These are phyloP conservation scores for Panagrolaimus sp. DNA, from an alignment of 1,140 invertebrate genomes.

Conservation along the genomic window DNA sequence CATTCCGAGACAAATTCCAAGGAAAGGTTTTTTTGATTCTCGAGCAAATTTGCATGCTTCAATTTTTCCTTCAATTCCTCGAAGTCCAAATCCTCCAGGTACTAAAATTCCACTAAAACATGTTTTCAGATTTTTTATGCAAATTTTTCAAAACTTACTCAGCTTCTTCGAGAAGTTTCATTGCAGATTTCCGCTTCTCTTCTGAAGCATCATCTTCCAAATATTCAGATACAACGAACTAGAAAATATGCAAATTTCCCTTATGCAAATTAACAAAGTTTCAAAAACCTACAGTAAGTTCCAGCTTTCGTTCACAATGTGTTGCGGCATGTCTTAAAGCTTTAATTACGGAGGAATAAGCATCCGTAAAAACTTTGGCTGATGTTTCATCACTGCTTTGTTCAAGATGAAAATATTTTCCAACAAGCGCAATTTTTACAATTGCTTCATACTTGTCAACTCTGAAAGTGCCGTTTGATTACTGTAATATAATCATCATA, in stretches of 20 bases:
- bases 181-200: slow-evolving; percentile 80
- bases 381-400: slow-evolving; percentile 61
- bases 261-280: slow-evolving; percentile 24
- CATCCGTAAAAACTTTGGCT: slow-evolving; percentile 71
- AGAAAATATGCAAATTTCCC: slow-evolving; percentile 40
- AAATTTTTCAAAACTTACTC: slow-evolving; percentile 61
- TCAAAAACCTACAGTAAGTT: not conserved
- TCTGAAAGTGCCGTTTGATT: slow-evolving; percentile 58
- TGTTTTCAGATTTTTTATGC: too few relatives aligned
- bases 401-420: slow-evolving; percentile 77
- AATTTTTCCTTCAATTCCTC: slow-evolving; percentile 94
- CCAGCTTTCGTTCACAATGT: slow-evolving; percentile 73
- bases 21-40: slow-evolving; percentile 77
- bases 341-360: slow-evolving; percentile 92
- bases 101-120: slow-evolving; percentile 75
- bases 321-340: slow-evolving; percentile 85
- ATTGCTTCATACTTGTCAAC: slow-evolving; percentile 73
- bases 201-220: slow-evolving; percentile 68
- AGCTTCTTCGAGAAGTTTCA: slow-evolving; percentile 80
- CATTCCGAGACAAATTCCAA: slow-evolving; percentile 89
- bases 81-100: slow-evolving; percentile 89
- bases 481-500: not conserved
- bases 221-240: slow-evolving; percentile 84
- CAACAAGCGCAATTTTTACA: slow-evolving; percentile 89
- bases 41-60: slow-evolving; percentile 86